A percentile compares a stretch with the other conserved stretches of the same genome.
Evolutionary conservation across 2,113 vertebrate species (phyloP).

Genomic region (Bos javanicus): DNA sequence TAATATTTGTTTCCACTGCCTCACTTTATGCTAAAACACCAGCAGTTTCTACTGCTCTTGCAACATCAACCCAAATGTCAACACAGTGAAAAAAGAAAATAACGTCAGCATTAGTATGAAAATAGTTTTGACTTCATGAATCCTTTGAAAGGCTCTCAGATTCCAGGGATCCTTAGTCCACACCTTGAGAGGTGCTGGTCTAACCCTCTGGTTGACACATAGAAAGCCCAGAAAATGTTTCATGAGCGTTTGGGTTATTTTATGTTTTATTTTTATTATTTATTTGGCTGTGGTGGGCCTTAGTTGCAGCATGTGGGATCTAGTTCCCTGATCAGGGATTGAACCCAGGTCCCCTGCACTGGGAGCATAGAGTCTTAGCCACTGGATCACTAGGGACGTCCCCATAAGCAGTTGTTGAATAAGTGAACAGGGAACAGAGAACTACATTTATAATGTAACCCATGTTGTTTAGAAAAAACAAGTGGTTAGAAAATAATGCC

Average conservation of each 20-base stretch:
- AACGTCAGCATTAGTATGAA: not conserved
- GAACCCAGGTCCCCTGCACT: not conserved
- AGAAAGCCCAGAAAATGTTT: not conserved
- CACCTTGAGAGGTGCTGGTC: not conserved
- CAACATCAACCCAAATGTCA: not conserved
- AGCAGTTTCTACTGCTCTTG: not conserved
- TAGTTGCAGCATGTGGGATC: not conserved
- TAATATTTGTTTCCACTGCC: not conserved
- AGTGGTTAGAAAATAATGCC: not conserved
- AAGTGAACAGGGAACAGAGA: not conserved
- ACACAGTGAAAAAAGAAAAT: not conserved
- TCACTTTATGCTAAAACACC: not conserved
- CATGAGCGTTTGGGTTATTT: not conserved
- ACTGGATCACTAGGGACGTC: not conserved
- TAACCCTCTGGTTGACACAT: not conserved
- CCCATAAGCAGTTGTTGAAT: not conserved
- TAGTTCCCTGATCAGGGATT: not conserved
- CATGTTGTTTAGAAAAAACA: not conserved
- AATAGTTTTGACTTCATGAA: not conserved
- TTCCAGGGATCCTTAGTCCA: not conserved
- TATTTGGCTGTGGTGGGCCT: not conserved
- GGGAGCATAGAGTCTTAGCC: not conserved
- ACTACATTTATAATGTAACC: not conserved
- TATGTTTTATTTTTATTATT: not conserved
- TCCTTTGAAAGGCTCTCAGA: not conserved